Evolutionary conservation across 2,113 vertebrate genomes (phyloP).

Genomic region (Atractosteus spatula): DNA sequence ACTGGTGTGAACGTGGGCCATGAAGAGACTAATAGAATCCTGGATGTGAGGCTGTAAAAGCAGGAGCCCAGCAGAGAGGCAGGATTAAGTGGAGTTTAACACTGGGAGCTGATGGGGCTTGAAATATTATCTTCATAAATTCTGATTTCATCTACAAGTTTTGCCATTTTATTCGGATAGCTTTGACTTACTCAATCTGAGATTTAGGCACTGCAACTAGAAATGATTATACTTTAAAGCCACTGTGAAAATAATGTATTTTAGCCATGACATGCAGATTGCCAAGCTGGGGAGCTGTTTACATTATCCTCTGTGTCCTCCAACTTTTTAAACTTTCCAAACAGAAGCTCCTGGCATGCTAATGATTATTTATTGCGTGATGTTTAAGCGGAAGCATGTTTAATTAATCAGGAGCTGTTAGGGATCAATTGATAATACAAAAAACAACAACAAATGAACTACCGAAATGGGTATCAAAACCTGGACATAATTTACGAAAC

Average conservation of each 20-base stretch:
- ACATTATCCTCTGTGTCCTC: conserved; percentile 73
- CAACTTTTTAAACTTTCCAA: conserved; percentile 73
- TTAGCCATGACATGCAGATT: conserved; percentile 46
- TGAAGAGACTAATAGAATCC: conserved; percentile 78
- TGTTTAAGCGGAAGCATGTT: conserved; percentile 69
- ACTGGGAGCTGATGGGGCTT: conserved; percentile 50
- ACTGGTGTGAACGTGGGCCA: conserved; percentile 73
- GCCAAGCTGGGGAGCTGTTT: conserved; percentile 50
- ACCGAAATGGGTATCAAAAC: conserved; percentile 78
- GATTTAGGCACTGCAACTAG: conserved; percentile 63
- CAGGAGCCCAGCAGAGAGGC: conserved; percentile 41
- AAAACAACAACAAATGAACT: conserved; percentile 73
- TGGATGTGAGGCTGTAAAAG: conserved; percentile 70
- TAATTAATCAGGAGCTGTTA: conserved; percentile 87
- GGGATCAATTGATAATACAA: conserved; percentile 91
- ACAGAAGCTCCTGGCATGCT: conserved; percentile 69
- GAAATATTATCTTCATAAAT: conserved; percentile 67
- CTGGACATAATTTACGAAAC: conserved; percentile 84
- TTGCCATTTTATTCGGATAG: conserved; percentile 57
- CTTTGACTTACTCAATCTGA: conserved; percentile 74
- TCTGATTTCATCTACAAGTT: conserved; percentile 74
- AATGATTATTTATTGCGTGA: conserved; percentile 83
- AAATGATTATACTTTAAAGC: conserved; percentile 66
- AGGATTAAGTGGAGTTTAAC: conserved; percentile 66
- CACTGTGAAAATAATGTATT: conserved; percentile 66